phyloP scores from a whole-genome alignment of 2,797 vertebrate genomes.

The Myotis vivesi region DNA sequence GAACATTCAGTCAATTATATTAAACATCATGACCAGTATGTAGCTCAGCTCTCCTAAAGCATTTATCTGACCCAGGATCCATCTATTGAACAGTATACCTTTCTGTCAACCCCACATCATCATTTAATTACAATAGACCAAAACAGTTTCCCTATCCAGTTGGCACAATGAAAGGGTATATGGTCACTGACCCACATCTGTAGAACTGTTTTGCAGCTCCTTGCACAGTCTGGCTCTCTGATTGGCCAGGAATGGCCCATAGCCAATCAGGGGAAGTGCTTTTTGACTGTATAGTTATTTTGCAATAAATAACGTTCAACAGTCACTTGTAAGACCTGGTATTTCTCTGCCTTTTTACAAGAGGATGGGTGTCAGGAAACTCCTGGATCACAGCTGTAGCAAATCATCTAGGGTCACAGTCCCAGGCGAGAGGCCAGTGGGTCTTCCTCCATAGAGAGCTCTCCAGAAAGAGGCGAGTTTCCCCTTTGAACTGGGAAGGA shows the following conservation, averaged over 20 bases:
- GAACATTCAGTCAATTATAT: background rate
- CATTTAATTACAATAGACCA: constrained; percentile 50
- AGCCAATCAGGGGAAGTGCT: background rate
- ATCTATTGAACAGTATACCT: constrained; percentile 34
- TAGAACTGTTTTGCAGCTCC: constrained; percentile 4
- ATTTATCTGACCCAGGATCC: background rate
- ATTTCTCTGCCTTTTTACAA: background rate
- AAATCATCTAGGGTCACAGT: background rate
- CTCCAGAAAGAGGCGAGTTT: background rate
- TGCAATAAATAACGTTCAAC: constrained; percentile 7
- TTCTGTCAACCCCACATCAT: constrained; percentile 45
- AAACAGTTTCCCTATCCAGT: constrained; percentile 4
- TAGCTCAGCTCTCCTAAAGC: background rate
- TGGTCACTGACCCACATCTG: constrained; percentile 7
- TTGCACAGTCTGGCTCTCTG: background rate
- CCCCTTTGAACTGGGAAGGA: background rate
- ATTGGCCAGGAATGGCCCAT: background rate
- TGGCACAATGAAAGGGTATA: background rate
- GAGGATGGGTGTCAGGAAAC: background rate
- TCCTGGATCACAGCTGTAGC: background rate
- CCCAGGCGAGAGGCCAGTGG: background rate
- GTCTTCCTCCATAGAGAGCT: background rate
- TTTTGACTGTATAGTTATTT: constrained; percentile 35
- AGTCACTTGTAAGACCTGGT: background rate
- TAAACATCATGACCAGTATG: background rate